Evolutionary conservation across 2,113 vertebrate genomes (phyloP).

Genomic region (Oryzias melastigma): DNA sequence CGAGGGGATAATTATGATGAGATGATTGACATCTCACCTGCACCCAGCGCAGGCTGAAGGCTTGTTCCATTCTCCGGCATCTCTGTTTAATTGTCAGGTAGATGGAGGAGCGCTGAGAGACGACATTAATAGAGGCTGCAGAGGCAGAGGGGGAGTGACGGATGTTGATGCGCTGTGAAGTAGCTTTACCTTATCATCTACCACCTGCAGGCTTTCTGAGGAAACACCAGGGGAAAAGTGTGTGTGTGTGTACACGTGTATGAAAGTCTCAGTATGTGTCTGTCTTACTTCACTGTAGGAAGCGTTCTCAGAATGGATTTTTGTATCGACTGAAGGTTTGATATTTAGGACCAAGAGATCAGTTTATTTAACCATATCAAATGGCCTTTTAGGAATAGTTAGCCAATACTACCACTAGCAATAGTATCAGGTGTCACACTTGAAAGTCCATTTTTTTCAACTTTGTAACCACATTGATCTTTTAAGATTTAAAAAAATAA

Average conservation of each 20-base stretch:
- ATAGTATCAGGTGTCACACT: no score
- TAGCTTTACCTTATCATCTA: conserved; percentile 40
- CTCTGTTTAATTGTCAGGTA: conserved; percentile 36
- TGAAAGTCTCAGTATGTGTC: not conserved
- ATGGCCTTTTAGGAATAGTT: not conserved
- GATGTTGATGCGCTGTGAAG: conserved; percentile 55
- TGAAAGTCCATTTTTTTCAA: no score
- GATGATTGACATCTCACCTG: conserved; percentile 53
- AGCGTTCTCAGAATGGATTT: not conserved
- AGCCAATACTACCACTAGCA: not conserved
- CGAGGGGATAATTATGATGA: conserved; percentile 36
- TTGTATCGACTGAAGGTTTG: not conserved
- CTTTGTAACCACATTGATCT: no score
- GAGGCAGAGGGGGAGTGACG: conserved; percentile 46
- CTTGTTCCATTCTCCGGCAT: conserved; percentile 12
- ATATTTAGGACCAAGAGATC: no score
- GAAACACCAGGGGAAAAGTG: not conserved
- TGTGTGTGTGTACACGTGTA: not conserved
- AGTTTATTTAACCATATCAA: no score
- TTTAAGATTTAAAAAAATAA: no score
- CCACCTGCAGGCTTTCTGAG: conserved; percentile 58
- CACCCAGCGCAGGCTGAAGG: conserved; percentile 16
- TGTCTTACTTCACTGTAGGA: not conserved
- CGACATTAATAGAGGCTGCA: conserved; percentile 57
- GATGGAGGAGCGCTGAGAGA: conserved; percentile 37